Conservation (phyloP, 2,888 invertebrate genomes). For the Campoplex nolae region DNA sequence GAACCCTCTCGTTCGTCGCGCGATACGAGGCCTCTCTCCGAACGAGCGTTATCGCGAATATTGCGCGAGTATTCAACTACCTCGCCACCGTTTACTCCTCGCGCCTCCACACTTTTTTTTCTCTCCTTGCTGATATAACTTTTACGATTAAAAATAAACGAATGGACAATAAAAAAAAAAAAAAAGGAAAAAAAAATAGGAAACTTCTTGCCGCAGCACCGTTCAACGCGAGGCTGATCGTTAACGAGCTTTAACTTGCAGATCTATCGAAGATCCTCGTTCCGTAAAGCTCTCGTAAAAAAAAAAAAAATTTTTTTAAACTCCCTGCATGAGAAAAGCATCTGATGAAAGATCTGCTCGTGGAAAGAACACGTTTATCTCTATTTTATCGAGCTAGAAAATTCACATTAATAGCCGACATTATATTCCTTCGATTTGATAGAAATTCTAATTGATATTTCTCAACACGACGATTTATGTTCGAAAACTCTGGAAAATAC, state of each 20-base stretch:
- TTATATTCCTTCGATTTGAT: background rate
- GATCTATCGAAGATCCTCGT: background rate
- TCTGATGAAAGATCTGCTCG: constrained; percentile 4
- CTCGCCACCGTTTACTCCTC: constrained; percentile 6
- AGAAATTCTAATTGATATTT: background rate
- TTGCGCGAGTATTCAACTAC: constrained; percentile 16
- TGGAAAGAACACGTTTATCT: background rate
- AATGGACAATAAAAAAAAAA: constrained; percentile 7
- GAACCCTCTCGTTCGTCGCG: constrained; percentile 2
- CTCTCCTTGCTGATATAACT: constrained; percentile 17
- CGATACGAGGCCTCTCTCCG: constrained; percentile 25
- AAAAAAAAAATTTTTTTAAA: background rate
- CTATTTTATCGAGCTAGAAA: background rate
- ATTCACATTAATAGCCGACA: background rate
- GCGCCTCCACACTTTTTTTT: constrained; percentile 12
- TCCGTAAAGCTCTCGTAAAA: background rate
- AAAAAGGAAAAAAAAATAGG: background rate
- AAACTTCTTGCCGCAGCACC: background rate
- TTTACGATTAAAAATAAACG: constrained; percentile 19
- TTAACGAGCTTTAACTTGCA: constrained; percentile 18
- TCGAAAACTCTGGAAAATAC: background rate
- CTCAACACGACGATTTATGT: background rate
- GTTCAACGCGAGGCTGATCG: constrained; percentile 9
- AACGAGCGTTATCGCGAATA: constrained; percentile 30
- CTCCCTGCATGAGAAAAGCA: background rate